Conservation (phyloP, 2,797 vertebrate species). For the Danio tinwini region DNA sequence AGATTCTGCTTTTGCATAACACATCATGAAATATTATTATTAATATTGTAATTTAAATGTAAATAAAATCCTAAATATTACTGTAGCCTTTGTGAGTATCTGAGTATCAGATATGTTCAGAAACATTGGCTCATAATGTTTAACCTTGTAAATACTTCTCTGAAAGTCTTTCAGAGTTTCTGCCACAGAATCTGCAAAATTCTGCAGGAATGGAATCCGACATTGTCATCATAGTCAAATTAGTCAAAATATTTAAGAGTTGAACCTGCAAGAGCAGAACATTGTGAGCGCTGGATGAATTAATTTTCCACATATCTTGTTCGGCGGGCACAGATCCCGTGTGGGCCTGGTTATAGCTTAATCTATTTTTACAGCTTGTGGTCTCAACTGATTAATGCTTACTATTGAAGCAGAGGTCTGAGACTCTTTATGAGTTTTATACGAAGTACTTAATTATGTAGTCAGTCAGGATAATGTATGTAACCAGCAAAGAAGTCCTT, state of each 20-base stretch:
- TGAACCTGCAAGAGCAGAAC: background rate
- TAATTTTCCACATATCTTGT: constrained; percentile 14
- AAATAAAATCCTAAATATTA: too few relatives aligned
- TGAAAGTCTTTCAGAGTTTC: background rate
- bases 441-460: constrained; percentile 13
- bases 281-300: background rate
- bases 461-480: constrained; percentile 41
- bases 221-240: background rate
- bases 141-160: too few relatives aligned
- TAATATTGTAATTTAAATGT: too few relatives aligned
- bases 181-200: background rate
- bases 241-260: background rate
- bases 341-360: constrained; percentile 39
- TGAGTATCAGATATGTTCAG: too few relatives aligned
- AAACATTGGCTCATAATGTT: background rate
- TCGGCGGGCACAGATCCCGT: constrained; percentile 1
- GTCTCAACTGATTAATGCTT: constrained; percentile 38
- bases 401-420: constrained; percentile 29
- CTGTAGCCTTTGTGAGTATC: too few relatives aligned
- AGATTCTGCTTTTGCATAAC: too few relatives aligned
- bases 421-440: constrained; percentile 41
- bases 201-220: background rate
- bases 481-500: constrained; percentile 17
- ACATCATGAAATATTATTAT: too few relatives aligned
- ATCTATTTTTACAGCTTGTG: constrained; percentile 50